Evolutionary conservation across 2,113 vertebrate species (phyloP).

Genomic region (Castor canadensis): DNA sequence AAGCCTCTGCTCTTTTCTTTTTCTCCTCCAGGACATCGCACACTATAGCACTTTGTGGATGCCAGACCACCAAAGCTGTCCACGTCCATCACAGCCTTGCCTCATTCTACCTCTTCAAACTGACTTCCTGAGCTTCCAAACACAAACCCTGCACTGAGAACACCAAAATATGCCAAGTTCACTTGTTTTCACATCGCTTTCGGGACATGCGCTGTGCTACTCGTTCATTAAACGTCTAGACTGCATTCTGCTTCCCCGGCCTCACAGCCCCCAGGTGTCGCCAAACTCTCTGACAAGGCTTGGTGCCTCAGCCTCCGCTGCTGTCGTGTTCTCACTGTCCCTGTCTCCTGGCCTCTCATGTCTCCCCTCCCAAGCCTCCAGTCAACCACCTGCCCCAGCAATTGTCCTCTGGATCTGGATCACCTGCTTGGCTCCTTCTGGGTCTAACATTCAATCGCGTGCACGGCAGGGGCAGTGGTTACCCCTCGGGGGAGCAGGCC

Average conservation of each 20-base stretch:
- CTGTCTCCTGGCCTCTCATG: rapidly evolving
- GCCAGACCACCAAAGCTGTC: not conserved
- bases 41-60: not conserved
- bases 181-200: not conserved
- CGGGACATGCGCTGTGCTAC: not conserved
- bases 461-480: not conserved
- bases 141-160: not conserved
- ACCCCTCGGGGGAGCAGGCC: not conserved
- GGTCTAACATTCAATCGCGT: not conserved
- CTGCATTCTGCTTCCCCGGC: not conserved
- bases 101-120: not conserved
- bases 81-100: not conserved
- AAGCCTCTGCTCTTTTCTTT: not conserved
- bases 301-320: not conserved
- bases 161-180: not conserved
- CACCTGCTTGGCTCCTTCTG: not conserved
- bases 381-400: not conserved
- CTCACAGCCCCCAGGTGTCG: not conserved
- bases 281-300: not conserved
- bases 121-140: not conserved
- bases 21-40: not conserved
- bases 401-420: not conserved
- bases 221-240: not conserved
- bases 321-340: too few species aligned
- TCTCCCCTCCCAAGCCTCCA: not conserved